phyloP scores from a whole-genome alignment of 2,797 vertebrate genomes.

The Mastacembelus armatus region DNA sequence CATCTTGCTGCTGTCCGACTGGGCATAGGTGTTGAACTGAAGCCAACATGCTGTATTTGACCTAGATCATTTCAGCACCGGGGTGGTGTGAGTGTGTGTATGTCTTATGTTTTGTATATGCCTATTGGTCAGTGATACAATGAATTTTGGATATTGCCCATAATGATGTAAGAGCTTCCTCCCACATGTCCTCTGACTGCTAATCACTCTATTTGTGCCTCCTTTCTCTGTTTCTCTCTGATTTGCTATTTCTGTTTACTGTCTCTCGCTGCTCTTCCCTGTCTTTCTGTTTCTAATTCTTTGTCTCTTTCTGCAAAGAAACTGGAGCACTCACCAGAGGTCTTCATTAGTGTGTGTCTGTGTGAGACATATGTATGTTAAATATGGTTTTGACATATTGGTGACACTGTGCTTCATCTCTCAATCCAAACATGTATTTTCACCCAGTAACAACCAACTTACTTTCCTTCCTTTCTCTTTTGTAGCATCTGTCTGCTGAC shows the following conservation, averaged over 20 bases:
- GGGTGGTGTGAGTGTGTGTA: slow-evolving; percentile 20
- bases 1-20: slow-evolving; percentile 50
- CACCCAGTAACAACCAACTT: slow-evolving; percentile 12
- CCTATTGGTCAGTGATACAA: slow-evolving; percentile 42
- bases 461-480: too few species aligned
- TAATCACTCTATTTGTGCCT: slow-evolving; percentile 40
- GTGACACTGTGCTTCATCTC: slow-evolving; percentile 1
- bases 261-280: slow-evolving; percentile 2
- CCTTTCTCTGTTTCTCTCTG: slow-evolving; percentile 15
- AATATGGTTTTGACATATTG: slow-evolving; percentile 18
- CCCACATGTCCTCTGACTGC: slow-evolving; percentile 44
- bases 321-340: slow-evolving; percentile 2
- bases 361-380: not conserved
- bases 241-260: slow-evolving; percentile 27
- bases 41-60: slow-evolving; percentile 70
- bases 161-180: slow-evolving; percentile 58
- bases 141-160: slow-evolving; percentile 53
- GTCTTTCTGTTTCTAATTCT: slow-evolving; percentile 13
- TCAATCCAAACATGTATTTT: slow-evolving; percentile 25
- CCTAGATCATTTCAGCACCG: slow-evolving; percentile 58
- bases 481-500: not conserved
- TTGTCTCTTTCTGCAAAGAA: slow-evolving; percentile 12
- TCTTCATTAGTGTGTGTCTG: not conserved
- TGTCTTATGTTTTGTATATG: slow-evolving; percentile 29
- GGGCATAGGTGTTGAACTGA: slow-evolving; percentile 56